Evolutionary conservation across 2,888 invertebrate species (phyloP).

Genomic region (Serrognathus titanus): DNA sequence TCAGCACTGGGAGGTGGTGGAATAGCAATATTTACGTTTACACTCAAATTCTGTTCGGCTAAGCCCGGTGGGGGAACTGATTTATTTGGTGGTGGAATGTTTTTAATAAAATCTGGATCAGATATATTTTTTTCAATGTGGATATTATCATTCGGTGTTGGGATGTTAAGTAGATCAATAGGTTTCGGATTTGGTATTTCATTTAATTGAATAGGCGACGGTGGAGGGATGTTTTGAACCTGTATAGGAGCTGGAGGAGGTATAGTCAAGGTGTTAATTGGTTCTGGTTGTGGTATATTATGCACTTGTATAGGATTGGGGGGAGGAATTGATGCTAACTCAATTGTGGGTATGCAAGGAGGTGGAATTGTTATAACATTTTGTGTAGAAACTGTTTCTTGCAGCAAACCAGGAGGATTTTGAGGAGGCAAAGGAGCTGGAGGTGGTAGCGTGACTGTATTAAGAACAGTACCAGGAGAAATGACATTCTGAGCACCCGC

Average conservation of each 20-base stretch:
- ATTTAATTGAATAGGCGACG: constrained; percentile 57
- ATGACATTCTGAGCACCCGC: constrained; percentile 24
- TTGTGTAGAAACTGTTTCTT: constrained; percentile 13
- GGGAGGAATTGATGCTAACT: constrained; percentile 47
- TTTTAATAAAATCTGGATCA: constrained; percentile 46
- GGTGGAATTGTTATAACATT: constrained; percentile 36
- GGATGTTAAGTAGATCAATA: constrained; percentile 57
- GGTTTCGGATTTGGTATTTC: constrained; percentile 62
- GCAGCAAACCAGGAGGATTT: constrained; percentile 15
- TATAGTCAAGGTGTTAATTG: constrained; percentile 53
- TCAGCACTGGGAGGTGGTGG: constrained; percentile 17
- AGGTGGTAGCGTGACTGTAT: constrained; percentile 41
- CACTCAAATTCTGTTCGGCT: constrained; percentile 31
- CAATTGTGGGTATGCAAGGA: constrained; percentile 41
- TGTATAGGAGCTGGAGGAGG: constrained; percentile 50
- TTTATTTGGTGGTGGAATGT: constrained; percentile 49
- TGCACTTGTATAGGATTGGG: constrained; percentile 49
- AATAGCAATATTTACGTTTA: constrained; percentile 34
- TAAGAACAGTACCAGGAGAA: constrained; percentile 35
- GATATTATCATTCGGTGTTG: constrained; percentile 45
- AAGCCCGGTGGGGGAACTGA: constrained; percentile 46
- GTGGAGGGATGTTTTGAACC: constrained; percentile 60
- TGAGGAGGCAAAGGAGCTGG: constrained; percentile 25
- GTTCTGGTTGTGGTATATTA: constrained; percentile 53
- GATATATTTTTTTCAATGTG: constrained; percentile 35